Base-by-base conservation (phyloP, 2,888 invertebrate species). In the Aphodius sticticus region DNA sequence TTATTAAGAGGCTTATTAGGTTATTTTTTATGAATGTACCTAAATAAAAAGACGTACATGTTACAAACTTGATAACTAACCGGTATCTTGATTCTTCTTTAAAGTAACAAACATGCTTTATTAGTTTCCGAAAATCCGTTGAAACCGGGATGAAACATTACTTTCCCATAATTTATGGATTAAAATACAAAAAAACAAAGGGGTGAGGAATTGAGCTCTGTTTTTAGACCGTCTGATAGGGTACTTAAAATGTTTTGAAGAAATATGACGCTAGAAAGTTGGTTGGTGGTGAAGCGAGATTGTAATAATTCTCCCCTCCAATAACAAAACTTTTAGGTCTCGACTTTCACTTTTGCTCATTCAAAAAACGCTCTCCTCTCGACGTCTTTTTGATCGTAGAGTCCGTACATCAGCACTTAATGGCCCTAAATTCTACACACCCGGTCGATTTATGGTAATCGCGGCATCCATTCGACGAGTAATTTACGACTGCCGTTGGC, bases 381-480 rank as follows among this genome's bases (percentile, higher is more conserved):
- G 3, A 26, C 26, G 53, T 53, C 53, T 53, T 53, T 53, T 53
- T 53, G 53, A 53, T 53, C 9, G 53, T 35, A 35, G 15, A 74
- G 74, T n/a, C 15, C 74, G 74, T 74, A 74, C 74, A 74, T 74
- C 74, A 74, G 36, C 74, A 74, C 74, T 74, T 74, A 74, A 74
- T 74, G 74, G 74, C 36, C 35, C 26, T 35, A 74, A 74, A 74
- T 74, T 74, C 37, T 74, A 37, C 74, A 37, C 74, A 74, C 74
- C 74, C 74, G 35, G n/a, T 37, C 74, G 74, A 74, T 74, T 74
- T 74, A 74, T 74, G 74, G 74, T 74, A 74, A 74, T 74, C 74
- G 74, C 74, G 36, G 74, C 74, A 36, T 74, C 35, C 74, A 74
- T 74, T 74, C 74, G 74, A 6, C 36, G 53, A 16, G 74, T 37